Conservation (phyloP, 2,888 invertebrate species). For the Lasioglossum villosulum region DNA sequence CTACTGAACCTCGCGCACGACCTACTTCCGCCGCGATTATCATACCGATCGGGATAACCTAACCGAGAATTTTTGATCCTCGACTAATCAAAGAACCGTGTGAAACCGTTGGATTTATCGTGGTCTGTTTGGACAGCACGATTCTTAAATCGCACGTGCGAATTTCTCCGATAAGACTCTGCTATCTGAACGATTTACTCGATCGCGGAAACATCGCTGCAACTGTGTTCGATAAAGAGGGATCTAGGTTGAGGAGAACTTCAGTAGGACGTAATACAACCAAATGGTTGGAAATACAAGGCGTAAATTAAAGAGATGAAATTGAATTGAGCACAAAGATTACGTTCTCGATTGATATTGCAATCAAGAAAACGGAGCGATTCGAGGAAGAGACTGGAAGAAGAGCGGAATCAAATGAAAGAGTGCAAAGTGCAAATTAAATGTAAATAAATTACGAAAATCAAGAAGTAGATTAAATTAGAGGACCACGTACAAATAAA, state of each 20-base stretch:
- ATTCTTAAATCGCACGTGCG: neutral
- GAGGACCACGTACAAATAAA: neutral
- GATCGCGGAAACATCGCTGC: conserved; percentile 9
- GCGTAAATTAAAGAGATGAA: neutral
- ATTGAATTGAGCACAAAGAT: neutral
- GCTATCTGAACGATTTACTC: conserved; percentile 26
- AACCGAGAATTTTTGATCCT: neutral
- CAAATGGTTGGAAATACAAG: no score
- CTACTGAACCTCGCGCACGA: neutral
- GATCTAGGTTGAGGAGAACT: neutral
- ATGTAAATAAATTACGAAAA: neutral
- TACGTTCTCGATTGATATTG: neutral
- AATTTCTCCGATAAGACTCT: neutral
- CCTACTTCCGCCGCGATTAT: conserved; percentile 13
- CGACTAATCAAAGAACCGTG: neutral
- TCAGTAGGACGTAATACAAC: neutral
- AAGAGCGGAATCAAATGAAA: neutral
- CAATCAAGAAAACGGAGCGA: neutral
- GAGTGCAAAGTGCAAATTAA: neutral
- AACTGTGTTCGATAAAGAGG: conserved; percentile 8
- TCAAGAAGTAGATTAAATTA: neutral
- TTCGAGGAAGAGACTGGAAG: neutral
- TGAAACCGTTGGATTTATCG: neutral
- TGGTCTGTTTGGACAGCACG: neutral
- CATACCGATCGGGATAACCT: neutral